Percentiles rank a stretch among this genome's conserved stretches.
These are phyloP conservation scores for Megathymus violae DNA, from an alignment of 1,140 invertebrate species.

Conservation along the genomic window DNA sequence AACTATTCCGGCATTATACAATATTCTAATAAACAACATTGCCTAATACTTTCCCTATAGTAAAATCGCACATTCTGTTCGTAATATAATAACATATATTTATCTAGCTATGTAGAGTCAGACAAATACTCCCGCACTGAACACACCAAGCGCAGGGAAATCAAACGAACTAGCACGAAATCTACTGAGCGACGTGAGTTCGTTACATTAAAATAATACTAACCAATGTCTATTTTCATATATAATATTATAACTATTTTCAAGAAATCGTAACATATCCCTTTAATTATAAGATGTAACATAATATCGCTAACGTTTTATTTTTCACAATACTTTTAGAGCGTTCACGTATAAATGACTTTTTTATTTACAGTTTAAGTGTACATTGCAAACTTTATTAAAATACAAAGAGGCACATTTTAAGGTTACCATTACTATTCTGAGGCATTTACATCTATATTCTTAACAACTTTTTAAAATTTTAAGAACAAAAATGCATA, in stretches of 20 bases:
- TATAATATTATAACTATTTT: constrained; percentile 17
- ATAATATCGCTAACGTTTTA: no score
- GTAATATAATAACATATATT: constrained; percentile 25
- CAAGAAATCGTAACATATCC: constrained; percentile 7
- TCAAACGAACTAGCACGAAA: constrained; percentile 3
- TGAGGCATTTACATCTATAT: constrained; percentile 25
- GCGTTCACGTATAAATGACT: constrained; percentile 24
- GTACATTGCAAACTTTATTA: constrained; percentile 28
- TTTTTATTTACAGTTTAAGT: constrained; percentile 22
- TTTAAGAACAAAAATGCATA: constrained; percentile 26
- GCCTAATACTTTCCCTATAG: constrained; percentile 25
- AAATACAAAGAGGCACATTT: constrained; percentile 50
- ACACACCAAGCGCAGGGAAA: constrained; percentile 18
- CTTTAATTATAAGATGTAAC: constrained; percentile 22
- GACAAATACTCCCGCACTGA: constrained; percentile 7
- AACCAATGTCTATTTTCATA: constrained; percentile 23
- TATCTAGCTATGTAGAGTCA: constrained; percentile 25
- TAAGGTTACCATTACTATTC: constrained; percentile 33
- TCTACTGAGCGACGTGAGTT: constrained; percentile 17
- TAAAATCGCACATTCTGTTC: constrained; percentile 10
- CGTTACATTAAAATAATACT: constrained; percentile 18
- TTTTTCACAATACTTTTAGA: constrained; percentile 21
- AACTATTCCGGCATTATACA: constrained; percentile 16
- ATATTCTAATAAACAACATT: constrained; percentile 27
- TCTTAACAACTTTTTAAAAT: constrained; percentile 16